Evolutionary conservation across 2,797 vertebrate species (phyloP).

Genomic region (Urocyon cinereoargenteus): DNA sequence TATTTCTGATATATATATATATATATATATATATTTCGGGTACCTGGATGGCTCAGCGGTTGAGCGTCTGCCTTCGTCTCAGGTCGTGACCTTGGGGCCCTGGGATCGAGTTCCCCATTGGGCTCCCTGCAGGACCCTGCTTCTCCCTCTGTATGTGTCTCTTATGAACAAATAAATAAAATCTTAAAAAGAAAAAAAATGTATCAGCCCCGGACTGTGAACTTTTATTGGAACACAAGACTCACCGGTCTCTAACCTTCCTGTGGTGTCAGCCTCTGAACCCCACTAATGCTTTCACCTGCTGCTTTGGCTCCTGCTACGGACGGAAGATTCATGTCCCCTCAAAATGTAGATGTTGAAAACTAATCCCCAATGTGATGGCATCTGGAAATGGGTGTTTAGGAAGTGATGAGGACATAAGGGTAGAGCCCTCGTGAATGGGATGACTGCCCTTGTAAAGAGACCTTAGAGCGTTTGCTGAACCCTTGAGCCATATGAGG

Average conservation of each 20-base stretch:
- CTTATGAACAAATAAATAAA: no score
- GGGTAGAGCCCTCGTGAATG: background rate
- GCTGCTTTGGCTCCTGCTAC: background rate
- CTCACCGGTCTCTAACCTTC: background rate
- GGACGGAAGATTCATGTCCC: background rate
- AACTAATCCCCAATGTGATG: background rate
- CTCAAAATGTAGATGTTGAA: background rate
- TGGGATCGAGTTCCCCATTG: no score
- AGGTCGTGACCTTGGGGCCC: no score
- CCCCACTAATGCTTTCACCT: background rate
- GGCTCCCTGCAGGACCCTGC: no score
- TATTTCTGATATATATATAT: slow-evolving; percentile 25
- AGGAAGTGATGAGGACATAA: background rate
- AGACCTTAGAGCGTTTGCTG: background rate
- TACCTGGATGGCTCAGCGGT: no score
- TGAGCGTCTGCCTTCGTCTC: no score
- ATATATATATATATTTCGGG: background rate
- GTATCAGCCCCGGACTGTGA: background rate
- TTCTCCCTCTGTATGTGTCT: no score
- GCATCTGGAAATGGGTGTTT: background rate
- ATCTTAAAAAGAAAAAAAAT: background rate
- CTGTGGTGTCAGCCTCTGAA: background rate
- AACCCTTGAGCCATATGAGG: background rate
- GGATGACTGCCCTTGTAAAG: background rate
- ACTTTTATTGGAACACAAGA: background rate